A percentile compares a stretch with the other conserved stretches of the same genome.
Evolutionary conservation across 2,113 vertebrate genomes (phyloP).

Genomic region (Callorhinus ursinus): DNA sequence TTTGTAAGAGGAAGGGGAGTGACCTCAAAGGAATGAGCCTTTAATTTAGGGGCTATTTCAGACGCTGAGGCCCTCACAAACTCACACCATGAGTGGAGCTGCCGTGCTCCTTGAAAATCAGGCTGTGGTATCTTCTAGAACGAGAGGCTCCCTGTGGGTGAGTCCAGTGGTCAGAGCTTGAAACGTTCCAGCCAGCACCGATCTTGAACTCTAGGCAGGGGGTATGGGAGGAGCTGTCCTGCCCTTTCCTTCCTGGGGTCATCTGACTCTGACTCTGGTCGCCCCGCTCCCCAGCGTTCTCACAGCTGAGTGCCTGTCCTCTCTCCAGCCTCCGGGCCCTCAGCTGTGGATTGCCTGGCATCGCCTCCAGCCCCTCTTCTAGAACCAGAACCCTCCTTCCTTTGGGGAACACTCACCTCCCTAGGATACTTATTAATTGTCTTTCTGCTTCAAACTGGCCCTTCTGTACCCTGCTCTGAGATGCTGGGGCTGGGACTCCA

Average conservation of each 20-base stretch:
- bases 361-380: not conserved
- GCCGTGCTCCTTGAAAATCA: not conserved
- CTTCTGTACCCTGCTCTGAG: not conserved
- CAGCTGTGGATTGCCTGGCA: not conserved
- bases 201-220: not conserved
- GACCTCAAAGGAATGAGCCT: not conserved
- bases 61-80: not conserved
- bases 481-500: not conserved
- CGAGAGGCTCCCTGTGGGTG: not conserved
- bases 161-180: not conserved
- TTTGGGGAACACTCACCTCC: not conserved
- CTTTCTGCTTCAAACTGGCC: not conserved
- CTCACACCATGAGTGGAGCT: fast-evolving
- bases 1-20: not conserved
- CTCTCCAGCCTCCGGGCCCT: not conserved
- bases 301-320: not conserved
- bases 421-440: not conserved
- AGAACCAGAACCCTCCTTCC: not conserved
- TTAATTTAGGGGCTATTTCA: not conserved
- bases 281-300: not conserved
- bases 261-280: not conserved
- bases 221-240: not conserved
- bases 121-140: not conserved
- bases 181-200: not conserved
- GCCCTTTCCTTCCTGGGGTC: not conserved